A percentile compares a stretch with the other conserved stretches of the same genome.
These are phyloP conservation scores for Oligia latruncula DNA, from an alignment of 2,888 invertebrate genomes.

Conservation along the genomic window DNA sequence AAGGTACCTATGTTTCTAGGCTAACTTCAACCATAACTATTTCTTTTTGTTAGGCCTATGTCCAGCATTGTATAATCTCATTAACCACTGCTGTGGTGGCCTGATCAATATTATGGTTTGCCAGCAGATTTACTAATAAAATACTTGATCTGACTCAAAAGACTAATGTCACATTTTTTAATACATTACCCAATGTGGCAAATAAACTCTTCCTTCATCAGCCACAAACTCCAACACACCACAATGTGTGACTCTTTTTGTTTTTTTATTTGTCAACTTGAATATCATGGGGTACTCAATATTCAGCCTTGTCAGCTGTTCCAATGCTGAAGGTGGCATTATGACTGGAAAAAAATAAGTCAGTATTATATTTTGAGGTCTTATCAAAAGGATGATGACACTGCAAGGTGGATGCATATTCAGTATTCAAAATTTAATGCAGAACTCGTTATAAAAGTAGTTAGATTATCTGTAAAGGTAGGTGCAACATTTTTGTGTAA, in stretches of 20 bases:
- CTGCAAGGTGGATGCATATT: not conserved
- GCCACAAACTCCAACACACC: conserved; percentile 99
- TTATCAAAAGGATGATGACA: not conserved
- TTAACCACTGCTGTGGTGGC: not conserved
- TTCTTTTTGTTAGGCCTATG: not conserved
- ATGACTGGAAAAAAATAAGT: conserved; percentile 93
- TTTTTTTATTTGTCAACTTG: conserved; percentile 96
- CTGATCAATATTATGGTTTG: not conserved
- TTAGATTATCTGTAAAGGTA: not conserved
- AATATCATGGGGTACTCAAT: conserved; percentile 99
- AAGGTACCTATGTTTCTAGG: too few relatives aligned
- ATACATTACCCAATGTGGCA: conserved; percentile 97
- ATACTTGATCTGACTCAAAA: not conserved
- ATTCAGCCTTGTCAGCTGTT: conserved; percentile 97
- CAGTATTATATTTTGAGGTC: not conserved
- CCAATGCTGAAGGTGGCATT: conserved; percentile 99
- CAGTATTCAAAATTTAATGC: not conserved
- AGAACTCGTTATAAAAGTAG: not conserved
- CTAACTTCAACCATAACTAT: not conserved
- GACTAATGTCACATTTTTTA: not conserved
- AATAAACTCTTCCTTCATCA: conserved; percentile 98
- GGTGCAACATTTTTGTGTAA: not conserved
- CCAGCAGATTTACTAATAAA: not conserved
- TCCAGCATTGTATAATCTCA: not conserved
- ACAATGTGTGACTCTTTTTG: conserved; percentile 96